Base-by-base conservation (phyloP, 2,888 invertebrate species). In the Tryphoninae sp. region DNA sequence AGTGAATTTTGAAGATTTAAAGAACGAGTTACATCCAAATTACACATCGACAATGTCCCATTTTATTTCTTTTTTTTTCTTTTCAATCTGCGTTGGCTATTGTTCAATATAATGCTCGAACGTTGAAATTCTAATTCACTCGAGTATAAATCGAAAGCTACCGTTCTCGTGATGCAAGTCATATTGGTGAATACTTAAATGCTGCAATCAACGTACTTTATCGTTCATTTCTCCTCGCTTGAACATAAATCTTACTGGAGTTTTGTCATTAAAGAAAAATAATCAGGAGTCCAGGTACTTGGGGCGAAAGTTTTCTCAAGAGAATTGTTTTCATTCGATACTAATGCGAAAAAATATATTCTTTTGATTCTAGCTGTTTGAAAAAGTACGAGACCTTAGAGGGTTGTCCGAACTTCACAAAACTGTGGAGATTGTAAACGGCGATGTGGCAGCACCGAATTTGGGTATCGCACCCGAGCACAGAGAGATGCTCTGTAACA, bases 381-480 rank as follows among this genome's bases (percentile, higher is more conserved):
- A 96, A 84, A 93, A 94, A 86, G 93, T 97, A 1, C 95, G 95
- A 84, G 92, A 93, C 51, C 89, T 94, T 84, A 93, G 95, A 13
- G 96, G 96, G 0, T 93, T 95, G 0, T 92, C 94, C 2, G 92
- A 93, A 0, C 92, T 96, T 0, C 90, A 95, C 62, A 93, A 94
- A 81, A 96, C 96, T 92, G 94, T 97, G 80, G 92, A 93, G 19
- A 94, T 96, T 4, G 94, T 98, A 4, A 91, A 93, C 4, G 97
- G 97, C 0, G 97, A 97, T 91, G 95, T 96, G 0, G 92, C 93
- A 8, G 92, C 93, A 42, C 94, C 94, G 0, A 95, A 95, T 81
- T 92, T 97, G 64, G 97, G 95, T 0, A 92, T 97, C 65, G 95
- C 95, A 1, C 91, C 93, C 0, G 93, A 94, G 16, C 95, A 97